Evolutionary conservation across 2,113 vertebrate genomes (phyloP), one percentile per base, ranked within the genome.

Genomic region (Psettodes erumei): DNA sequence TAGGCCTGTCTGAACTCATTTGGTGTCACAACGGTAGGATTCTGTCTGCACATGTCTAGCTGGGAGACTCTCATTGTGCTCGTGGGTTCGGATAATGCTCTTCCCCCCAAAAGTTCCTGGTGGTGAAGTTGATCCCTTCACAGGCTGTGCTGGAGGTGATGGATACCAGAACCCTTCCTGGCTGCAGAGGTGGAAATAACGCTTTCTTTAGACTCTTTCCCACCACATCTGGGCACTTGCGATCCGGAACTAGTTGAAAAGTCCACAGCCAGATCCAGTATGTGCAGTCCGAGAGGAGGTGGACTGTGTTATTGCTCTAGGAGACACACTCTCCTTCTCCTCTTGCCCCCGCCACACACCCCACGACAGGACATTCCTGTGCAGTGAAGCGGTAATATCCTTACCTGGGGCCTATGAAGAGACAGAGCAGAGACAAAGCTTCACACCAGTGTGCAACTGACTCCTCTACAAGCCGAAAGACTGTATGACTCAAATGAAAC

Each of bases 281-380:
- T 64, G 47, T 51, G 78, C 59, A 66, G 69, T 71, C 47, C 71
- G 66, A 64, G 77, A 63, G 38, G 53, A 75, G 66, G 81, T 62
- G 33, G 77, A 77, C 60, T 53, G 66, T 62, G 81, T 73, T 56
- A 74, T 56, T 69, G 50, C 60, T 58, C 43, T 27, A 38, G 59
- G 68, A 77, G 60, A 82, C 54, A 66, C 71, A 47, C 66, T 85
- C 40, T 60, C 74, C 58, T 75, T 83, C 55, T 51, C 82, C 38
- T 83, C 74, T 45, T 78, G 71, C 77, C 66, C 66, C 71, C 51
- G 18, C 71, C 85, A 79, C 65, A 79, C 64, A 68, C 63, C 66
- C 73, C 40, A 71, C 63, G 79, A 86, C 77, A 77, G 77, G 45
- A 77, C 77, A 87, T 89, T 88, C 85, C 68, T 86, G 74, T 89